Conservation (phyloP, 23 tunicate species). For the Corella eumyota region DNA sequence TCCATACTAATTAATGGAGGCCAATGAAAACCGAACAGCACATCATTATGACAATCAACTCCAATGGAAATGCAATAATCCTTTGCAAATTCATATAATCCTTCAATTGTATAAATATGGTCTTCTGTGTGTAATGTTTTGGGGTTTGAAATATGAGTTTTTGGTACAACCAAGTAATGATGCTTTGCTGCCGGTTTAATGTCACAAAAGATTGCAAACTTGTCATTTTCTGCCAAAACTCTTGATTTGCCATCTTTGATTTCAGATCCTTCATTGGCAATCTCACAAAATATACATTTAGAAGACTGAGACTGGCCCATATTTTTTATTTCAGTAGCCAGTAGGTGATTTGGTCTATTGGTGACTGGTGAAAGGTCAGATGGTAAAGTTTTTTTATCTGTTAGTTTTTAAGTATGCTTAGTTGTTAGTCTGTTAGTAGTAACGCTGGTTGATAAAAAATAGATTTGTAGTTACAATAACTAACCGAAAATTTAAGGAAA, state of each 20-base stretch:
- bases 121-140: slow-evolving; percentile 45
- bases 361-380: too few relatives aligned
- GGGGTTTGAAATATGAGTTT: slow-evolving; percentile 35
- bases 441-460: too few relatives aligned
- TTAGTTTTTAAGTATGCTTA: too few relatives aligned
- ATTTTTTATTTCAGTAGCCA: too few relatives aligned
- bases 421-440: too few relatives aligned
- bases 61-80: slow-evolving; percentile 13
- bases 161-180: slow-evolving; percentile 74
- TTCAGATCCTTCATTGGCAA: not conserved
- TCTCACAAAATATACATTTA: too few relatives aligned
- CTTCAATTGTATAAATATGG: slow-evolving; percentile 30
- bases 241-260: slow-evolving; percentile 7
- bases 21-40: slow-evolving; percentile 72
- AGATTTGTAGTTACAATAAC: too few relatives aligned
- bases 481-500: too few relatives aligned
- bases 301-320: too few relatives aligned
- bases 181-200: slow-evolving; percentile 63
- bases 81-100: slow-evolving; percentile 45
- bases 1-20: slow-evolving; percentile 85
- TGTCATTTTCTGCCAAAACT: slow-evolving; percentile 45
- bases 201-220: slow-evolving; percentile 45
- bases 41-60: slow-evolving; percentile 16
- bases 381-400: too few relatives aligned
- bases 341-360: too few relatives aligned